Conservation (phyloP, 2,888 invertebrate species). For the Toxonevra muliebris region DNA sequence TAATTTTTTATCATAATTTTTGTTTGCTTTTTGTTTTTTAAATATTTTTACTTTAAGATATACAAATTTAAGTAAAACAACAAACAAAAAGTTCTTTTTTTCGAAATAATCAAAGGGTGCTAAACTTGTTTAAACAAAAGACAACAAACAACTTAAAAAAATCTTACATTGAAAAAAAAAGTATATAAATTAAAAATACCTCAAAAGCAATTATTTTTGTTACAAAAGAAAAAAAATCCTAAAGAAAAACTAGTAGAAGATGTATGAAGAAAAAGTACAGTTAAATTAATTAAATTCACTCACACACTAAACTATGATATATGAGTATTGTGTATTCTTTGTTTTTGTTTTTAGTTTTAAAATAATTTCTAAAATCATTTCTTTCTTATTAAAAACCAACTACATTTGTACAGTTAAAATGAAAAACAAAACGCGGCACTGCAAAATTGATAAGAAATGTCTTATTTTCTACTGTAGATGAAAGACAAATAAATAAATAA, state of each 20-base stretch:
- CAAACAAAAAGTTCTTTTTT: slow-evolving; percentile 7
- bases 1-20: neutral
- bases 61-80: neutral
- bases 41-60: neutral
- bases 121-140: slow-evolving; percentile 55
- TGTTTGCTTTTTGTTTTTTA: neutral
- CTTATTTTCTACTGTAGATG: slow-evolving; percentile 42
- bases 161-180: slow-evolving; percentile 37
- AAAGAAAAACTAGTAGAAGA: slow-evolving; percentile 41
- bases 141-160: slow-evolving; percentile 43
- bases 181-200: slow-evolving; percentile 53
- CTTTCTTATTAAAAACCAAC: slow-evolving; percentile 1
- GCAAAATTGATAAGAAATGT: slow-evolving; percentile 39
- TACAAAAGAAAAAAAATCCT: slow-evolving; percentile 46
- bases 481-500: slow-evolving; percentile 16
- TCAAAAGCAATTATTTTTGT: slow-evolving; percentile 59
- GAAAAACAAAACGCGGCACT: slow-evolving; percentile 14
- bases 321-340: slow-evolving; percentile 9
- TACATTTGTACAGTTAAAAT: slow-evolving; percentile 4
- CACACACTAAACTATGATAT: slow-evolving; percentile 45
- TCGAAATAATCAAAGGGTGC: slow-evolving; percentile 59
- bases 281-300: slow-evolving; percentile 9
- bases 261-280: slow-evolving; percentile 17
- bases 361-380: neutral
- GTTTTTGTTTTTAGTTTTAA: neutral